Base-by-base conservation (phyloP, 2,888 invertebrate genomes). In the Monochamus alternatus region DNA sequence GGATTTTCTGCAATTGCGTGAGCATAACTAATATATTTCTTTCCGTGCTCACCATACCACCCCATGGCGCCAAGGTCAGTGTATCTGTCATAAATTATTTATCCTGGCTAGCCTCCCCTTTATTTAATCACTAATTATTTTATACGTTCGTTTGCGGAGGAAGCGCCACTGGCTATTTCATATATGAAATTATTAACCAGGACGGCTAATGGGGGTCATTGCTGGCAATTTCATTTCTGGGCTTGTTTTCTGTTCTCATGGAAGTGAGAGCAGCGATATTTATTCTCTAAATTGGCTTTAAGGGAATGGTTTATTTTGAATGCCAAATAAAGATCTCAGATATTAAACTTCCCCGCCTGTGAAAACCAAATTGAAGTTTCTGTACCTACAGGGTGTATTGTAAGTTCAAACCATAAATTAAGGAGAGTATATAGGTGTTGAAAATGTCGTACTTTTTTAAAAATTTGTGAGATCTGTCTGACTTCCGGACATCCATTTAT, bases 81-180 rank as follows among this genome's bases (percentile, higher is more conserved):
- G 52, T 55, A 2, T 55, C 51, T 51, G 55, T 55, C 5, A 55
- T 55, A 55, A 55, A 55, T 14, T 14, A 55, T 55, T 55, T 55
- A 55, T 14, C 0, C 55, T 3, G 14, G 10, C 14, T 3, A 55
- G n/a, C 55, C 55, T n/a, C 22, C n/a, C 44, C n/a, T 22, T 55
- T 55, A 22, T 22, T 14, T 55, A 55, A 55, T 55, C 55, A 47
- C 10, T 55, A 7, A 55, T 14, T 55, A 55, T 55, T 55, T 55
- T 51, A 38, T 51, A 51, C 9, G 51, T 10, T 5, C n/a, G n/a
- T 51, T 51, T 51, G 51, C 10, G 51, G 51, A 51, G 51, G 3
- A 55, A 14, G 14, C 14, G 55, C 55, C 55, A 55, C 14, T 55
- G 55, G 14, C 55, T 55, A n/a, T 55, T 55, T 55, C 7, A 14